A percentile compares a stretch with the other conserved stretches of the same genome.
Evolutionary conservation across 2,797 vertebrate species (phyloP).

Genomic region (Limosa lapponica): DNA sequence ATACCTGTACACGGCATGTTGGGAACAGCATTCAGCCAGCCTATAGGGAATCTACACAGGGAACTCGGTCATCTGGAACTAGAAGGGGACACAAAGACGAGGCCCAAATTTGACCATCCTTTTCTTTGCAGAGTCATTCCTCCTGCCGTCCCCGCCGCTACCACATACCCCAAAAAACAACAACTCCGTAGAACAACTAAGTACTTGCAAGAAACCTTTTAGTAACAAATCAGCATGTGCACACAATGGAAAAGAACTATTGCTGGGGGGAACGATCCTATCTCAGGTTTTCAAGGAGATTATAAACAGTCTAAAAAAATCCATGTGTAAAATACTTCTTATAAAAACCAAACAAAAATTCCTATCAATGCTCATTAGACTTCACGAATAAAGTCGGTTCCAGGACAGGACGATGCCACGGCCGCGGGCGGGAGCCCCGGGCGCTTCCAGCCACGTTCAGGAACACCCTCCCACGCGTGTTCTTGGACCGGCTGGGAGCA

Average conservation of each 20-base stretch:
- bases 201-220: constrained; percentile 68
- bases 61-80: background rate
- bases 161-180: constrained; percentile 50
- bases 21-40: constrained; percentile 56
- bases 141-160: constrained; percentile 28
- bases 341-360: constrained; percentile 62
- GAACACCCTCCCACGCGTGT: fast-evolving
- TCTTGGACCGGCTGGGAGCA: background rate
- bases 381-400: background rate
- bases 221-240: constrained; percentile 68
- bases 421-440: fast-evolving
- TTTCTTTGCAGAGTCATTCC: constrained; percentile 20
- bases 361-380: constrained; percentile 23
- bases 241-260: constrained; percentile 63
- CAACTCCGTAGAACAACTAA: constrained; percentile 66
- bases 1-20: constrained; percentile 66
- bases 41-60: constrained; percentile 55
- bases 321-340: constrained; percentile 69
- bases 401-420: background rate
- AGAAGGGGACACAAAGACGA: background rate
- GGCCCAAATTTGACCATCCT: background rate
- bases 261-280: constrained; percentile 52
- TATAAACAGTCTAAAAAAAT: constrained; percentile 71
- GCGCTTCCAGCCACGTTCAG: background rate
- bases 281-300: constrained; percentile 29